Evolutionary conservation across 2,797 vertebrate genomes (phyloP), one percentile per base, ranked within the genome.

Genomic region (Liasis olivaceus): DNA sequence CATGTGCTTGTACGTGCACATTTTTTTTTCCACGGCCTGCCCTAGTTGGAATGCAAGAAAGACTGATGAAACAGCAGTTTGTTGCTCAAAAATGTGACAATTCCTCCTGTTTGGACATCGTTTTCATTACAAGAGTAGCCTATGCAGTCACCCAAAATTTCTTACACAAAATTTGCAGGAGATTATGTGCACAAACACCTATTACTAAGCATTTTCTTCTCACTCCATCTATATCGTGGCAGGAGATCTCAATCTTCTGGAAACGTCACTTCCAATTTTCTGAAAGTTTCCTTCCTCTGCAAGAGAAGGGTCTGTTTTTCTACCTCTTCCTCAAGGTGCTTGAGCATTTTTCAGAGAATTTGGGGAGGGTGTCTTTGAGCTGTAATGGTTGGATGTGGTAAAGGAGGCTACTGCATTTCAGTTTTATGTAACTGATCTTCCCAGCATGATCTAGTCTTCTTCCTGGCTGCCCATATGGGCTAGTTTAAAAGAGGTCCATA

Each of bases 31-130:
- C 59, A 84, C 47, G 47, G 26, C 60, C 91, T 58, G 95, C 93
- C 20, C 95, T 94, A 17, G 94, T 93, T 93, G 77, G 59, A 96
- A 95, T 86, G 36, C 95, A 95, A 96, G 92, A 91, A 94, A 95
- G 93, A 92, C 95, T 93, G 95, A 95, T 93, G 92, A 95, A 94
- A 94, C 91, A 94, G 90, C 56, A 3, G 62, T 92, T 89, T 90
- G 62, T 89, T 87, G 47, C 42, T 54, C 93, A 93, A 42, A 84
- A 90, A 88, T 85, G 69, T 91, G 31, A 26, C 20, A 91, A 66
- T 90, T 28, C 59, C 47, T 85, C 51, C 69, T 63, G 47, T 72
- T 92, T 90, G 8, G 54, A 66, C 5, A 24, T 72, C 17, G 56
- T 47, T 88, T 26, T 12, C 13, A 58, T 66, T 26, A 63, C 60